Evolutionary conservation across 2,113 vertebrate genomes (phyloP).

Genomic region (Oreochromis aureus): DNA sequence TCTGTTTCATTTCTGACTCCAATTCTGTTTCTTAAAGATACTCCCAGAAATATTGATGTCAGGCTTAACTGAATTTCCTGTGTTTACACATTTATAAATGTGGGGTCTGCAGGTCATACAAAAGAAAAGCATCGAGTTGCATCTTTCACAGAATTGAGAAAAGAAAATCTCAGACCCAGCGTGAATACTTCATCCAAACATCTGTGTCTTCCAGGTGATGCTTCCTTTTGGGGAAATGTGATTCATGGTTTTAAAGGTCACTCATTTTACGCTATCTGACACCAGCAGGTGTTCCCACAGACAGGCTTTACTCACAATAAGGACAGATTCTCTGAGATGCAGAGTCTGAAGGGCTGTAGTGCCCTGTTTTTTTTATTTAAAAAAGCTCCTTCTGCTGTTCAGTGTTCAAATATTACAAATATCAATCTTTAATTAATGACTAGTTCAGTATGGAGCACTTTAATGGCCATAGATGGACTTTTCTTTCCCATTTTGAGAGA

Average conservation of each 20-base stretch:
- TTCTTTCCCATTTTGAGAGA: neutral
- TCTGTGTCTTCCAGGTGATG: neutral
- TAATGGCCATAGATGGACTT: neutral
- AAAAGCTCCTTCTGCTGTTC: neutral
- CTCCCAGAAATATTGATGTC: neutral
- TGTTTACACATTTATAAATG: neutral
- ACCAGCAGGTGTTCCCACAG: neutral
- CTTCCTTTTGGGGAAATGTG: neutral
- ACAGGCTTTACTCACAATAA: rapidly evolving
- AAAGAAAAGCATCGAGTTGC: neutral
- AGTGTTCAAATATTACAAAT: neutral
- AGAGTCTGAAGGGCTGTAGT: neutral
- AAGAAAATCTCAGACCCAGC: neutral
- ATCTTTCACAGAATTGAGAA: neutral
- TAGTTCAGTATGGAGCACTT: neutral
- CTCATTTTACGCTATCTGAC: neutral
- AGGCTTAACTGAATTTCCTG: neutral
- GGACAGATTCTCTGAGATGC: neutral
- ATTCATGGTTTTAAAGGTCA: neutral
- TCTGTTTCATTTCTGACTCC: neutral
- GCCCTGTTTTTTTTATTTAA: neutral
- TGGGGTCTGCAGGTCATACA: neutral
- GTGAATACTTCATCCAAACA: neutral
- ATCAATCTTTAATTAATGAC: neutral
- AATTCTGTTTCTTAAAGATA: neutral